phyloP scores from a whole-genome alignment of 2,888 invertebrate genomes.

The Scrobipalpa costella region DNA sequence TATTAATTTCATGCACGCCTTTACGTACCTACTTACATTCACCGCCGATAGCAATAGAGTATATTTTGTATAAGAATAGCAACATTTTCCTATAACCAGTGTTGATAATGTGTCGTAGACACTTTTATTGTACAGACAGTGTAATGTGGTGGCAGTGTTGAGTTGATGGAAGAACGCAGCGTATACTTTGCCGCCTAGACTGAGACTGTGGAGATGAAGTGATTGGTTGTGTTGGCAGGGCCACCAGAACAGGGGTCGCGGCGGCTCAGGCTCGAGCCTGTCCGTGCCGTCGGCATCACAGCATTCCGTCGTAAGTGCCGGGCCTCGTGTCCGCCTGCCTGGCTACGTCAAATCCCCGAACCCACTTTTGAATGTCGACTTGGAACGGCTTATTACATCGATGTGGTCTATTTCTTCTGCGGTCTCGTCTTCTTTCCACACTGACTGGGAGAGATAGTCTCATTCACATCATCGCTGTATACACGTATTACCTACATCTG shows the following conservation, averaged over 20 bases:
- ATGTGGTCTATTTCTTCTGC: slow-evolving; percentile 68
- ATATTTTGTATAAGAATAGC: not conserved
- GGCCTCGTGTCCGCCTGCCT: slow-evolving; percentile 56
- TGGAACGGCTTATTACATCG: slow-evolving; percentile 64
- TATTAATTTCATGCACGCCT: slow-evolving; percentile 1
- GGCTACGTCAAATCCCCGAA: slow-evolving; percentile 58
- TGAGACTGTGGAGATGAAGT: slow-evolving; percentile 46
- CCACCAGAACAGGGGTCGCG: slow-evolving; percentile 84
- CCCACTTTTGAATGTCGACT: slow-evolving; percentile 64
- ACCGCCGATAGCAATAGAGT: not conserved
- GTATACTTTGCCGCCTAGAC: slow-evolving; percentile 31
- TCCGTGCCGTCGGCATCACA: slow-evolving; percentile 90
- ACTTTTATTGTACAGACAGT: slow-evolving; percentile 32
- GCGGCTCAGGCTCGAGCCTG: slow-evolving; percentile 90
- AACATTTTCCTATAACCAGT: not conserved
- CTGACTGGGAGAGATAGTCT: slow-evolving; percentile 67
- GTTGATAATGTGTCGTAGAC: slow-evolving; percentile 32
- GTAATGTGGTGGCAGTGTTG: slow-evolving; percentile 6
- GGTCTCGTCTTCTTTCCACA: slow-evolving; percentile 65
- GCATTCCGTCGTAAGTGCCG: slow-evolving; percentile 83
- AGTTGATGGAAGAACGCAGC: slow-evolving; percentile 29
- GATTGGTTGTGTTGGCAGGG: slow-evolving; percentile 78
- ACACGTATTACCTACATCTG: slow-evolving; percentile 58
- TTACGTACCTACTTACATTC: slow-evolving; percentile 1
- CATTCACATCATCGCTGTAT: slow-evolving; percentile 58